Conservation (phyloP, 2,888 invertebrate species). For the Scaptomyza tumidula region DNA sequence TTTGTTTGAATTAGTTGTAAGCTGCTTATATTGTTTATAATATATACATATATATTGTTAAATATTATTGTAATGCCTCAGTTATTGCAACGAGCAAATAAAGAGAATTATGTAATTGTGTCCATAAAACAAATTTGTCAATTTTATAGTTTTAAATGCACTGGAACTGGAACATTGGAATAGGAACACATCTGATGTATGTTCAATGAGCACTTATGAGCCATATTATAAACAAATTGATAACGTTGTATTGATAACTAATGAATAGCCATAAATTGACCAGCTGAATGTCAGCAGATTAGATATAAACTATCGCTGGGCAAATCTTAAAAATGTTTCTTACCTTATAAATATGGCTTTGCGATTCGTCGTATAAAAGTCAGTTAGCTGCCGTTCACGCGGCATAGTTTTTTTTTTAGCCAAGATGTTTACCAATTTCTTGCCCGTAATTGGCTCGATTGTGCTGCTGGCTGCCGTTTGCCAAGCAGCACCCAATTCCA, state of each 20-base stretch:
- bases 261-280: slow-evolving; percentile 9
- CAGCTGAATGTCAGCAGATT: slow-evolving; percentile 19
- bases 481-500: slow-evolving; percentile 6
- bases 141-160: too few relatives aligned
- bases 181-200: too few relatives aligned
- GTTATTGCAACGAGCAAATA: slow-evolving; percentile 9
- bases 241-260: background rate
- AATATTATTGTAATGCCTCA: background rate
- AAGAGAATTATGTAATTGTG: background rate
- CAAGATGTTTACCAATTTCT: slow-evolving; percentile 16
- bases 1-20: slow-evolving; percentile 31
- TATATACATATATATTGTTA: background rate
- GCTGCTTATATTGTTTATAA: slow-evolving; percentile 10
- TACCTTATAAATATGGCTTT: background rate
- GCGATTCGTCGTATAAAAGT: slow-evolving; percentile 13
- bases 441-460: background rate
- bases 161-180: too few relatives aligned
- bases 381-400: background rate
- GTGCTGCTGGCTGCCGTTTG: slow-evolving; percentile 18
- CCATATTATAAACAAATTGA: too few relatives aligned
- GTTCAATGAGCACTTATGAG: too few relatives aligned
- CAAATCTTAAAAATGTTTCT: slow-evolving; percentile 9
- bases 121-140: background rate
- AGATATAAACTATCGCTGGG: slow-evolving; percentile 9
- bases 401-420: slow-evolving; percentile 13